Evolutionary conservation across 2,888 invertebrate species (phyloP), one percentile per base, ranked within the genome.

Genomic region (Allophyes oxyacanthae): DNA sequence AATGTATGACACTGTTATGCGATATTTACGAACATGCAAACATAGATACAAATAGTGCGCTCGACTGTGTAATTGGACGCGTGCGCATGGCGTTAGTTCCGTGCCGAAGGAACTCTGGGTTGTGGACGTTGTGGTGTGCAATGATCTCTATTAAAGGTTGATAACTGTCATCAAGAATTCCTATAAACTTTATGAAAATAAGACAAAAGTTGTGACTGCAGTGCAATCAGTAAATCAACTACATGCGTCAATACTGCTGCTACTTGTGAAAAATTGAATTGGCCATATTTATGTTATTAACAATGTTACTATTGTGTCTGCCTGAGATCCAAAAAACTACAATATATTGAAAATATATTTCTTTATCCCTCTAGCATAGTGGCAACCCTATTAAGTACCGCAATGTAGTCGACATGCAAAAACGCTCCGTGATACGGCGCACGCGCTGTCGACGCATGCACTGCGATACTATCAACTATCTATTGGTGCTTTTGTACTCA

Each of bases 1-100:
- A 20, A 20, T 3, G 20, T 4, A 20, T 4, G 20, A 20, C 20
- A 20, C 20, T 20, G 20, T 20, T 20, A 3, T 20, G 20, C 2
- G 20, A 4, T 20, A 4, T 20, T 28, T 8, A 14, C 15, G 6
- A 10, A 37, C 40, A 50, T 11, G 42, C 34, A n/a, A 33, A n/a
- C 36, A 13, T 6, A n/a, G n/a, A n/a, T n/a, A 34, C 30, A 30
- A 28, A 14, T 8, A 37, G 36, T 34, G 44, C 43, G 5, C 34
- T 25, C 40, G 13, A 40, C 40, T 70, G 46, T 64, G 49, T 50
- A 58, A 70, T 70, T 54, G 49, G 26, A 13, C 40, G 74, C 69
- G 70, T 69, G 74, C 38, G 58, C 45, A 44, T 28, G 70, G 46
- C 38, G 48, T 73, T 73, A 69, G 64, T 69, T 53, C 58, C 58